Evolutionary conservation across 2,113 vertebrate species (phyloP).

Genomic region (Myotis brandtii): DNA sequence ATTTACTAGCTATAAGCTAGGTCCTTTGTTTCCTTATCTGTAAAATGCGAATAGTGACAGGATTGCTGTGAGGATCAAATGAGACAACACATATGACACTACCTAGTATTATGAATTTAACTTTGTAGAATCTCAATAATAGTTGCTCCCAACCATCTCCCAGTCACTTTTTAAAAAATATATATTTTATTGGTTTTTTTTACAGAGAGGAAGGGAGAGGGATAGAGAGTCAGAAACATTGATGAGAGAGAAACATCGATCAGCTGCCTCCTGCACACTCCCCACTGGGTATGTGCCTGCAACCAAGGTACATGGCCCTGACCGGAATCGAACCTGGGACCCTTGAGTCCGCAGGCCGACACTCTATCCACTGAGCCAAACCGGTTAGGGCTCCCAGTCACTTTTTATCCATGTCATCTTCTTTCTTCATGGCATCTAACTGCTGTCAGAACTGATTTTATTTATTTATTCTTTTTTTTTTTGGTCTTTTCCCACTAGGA

Average conservation of each 20-base stretch:
- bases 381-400: background rate
- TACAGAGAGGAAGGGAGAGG: no score
- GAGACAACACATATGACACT: background rate
- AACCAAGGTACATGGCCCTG: no score
- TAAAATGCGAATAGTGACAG: background rate
- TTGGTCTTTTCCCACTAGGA: conserved; percentile 2
- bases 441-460: background rate
- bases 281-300: no score
- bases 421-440: background rate
- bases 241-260: no score
- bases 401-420: background rate
- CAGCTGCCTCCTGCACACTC: no score
- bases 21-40: background rate
- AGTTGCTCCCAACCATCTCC: background rate
- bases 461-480: background rate
- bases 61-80: background rate
- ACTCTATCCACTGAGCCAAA: no score
- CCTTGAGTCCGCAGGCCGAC: no score
- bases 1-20: background rate
- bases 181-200: no score
- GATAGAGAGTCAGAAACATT: no score
- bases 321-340: no score
- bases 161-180: background rate
- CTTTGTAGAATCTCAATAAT: background rate
- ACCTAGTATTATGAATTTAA: background rate